Evolutionary conservation across 2,797 vertebrate species (phyloP).

Genomic region (Zenarchopterus dispar): DNA sequence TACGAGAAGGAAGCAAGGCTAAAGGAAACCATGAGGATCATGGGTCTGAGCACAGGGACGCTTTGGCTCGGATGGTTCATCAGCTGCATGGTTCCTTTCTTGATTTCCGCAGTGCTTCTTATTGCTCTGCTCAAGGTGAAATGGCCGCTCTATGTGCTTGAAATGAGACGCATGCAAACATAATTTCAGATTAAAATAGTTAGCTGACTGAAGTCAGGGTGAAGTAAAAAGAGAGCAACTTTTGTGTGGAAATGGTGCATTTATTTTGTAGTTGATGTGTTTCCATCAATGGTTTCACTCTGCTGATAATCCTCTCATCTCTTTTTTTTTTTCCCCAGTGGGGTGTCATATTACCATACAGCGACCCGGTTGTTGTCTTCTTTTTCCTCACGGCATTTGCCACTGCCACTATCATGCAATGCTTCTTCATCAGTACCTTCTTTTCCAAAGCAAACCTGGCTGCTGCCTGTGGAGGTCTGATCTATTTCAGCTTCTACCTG

Average conservation of each 20-base stretch:
- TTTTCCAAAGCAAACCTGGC: conserved; percentile 91
- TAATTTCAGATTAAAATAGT: no score
- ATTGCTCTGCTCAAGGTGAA: conserved; percentile 88
- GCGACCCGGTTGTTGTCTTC: conserved; percentile 85
- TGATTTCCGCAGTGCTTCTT: conserved; percentile 85
- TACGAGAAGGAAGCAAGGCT: conserved; percentile 92
- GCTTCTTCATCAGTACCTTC: conserved; percentile 91
- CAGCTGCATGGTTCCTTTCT: conserved; percentile 89
- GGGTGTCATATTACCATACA: conserved; percentile 91
- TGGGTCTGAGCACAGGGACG: conserved; percentile 87
- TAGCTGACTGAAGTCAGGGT: no score
- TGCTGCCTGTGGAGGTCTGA: conserved; percentile 88
- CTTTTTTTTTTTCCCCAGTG: conserved; percentile 65
- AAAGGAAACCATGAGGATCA: conserved; percentile 92
- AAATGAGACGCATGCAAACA: background rate
- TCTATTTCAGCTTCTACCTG: conserved; percentile 90
- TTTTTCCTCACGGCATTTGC: conserved; percentile 89
- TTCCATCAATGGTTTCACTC: no score
- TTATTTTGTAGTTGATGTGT: no score
- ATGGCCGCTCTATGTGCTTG: background rate
- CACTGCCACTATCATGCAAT: conserved; percentile 90
- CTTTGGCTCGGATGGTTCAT: conserved; percentile 95
- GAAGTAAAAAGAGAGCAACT: no score
- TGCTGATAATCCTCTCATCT: background rate
- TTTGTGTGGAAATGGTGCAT: no score